These are phyloP conservation scores for Balanococcus diminutus DNA, from an alignment of 2,888 invertebrate species.

Conservation along the genomic window DNA sequence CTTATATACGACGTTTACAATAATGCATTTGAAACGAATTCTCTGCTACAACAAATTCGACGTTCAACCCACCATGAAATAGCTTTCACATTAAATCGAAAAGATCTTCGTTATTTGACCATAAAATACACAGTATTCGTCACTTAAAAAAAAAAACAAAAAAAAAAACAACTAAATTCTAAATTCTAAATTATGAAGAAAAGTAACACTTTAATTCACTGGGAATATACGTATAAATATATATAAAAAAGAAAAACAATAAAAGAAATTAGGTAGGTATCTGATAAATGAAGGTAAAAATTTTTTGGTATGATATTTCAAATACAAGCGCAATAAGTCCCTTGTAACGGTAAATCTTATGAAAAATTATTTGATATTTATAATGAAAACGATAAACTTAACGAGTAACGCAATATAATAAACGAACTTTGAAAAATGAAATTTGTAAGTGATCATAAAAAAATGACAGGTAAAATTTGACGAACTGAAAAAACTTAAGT, in stretches of 20 bases:
- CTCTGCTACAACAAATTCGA: background rate
- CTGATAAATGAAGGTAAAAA: conserved; percentile 42
- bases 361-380: background rate
- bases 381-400: conserved; percentile 29
- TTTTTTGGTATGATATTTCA: conserved; percentile 37
- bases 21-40: background rate
- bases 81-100: background rate
- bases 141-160: background rate
- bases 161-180: background rate
- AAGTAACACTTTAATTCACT: background rate
- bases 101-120: background rate
- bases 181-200: background rate
- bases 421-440: conserved; percentile 4
- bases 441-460: conserved; percentile 23
- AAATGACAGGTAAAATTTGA: conserved; percentile 19
- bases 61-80: background rate
- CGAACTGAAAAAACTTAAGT: conserved; percentile 38
- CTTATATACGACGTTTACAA: background rate
- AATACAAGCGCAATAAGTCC: background rate
- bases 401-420: background rate
- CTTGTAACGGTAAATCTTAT: background rate
- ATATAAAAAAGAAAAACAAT: conserved; percentile 4
- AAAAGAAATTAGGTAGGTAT: background rate
- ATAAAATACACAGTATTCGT: too few relatives aligned
- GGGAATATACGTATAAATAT: too few relatives aligned